A percentile compares a stretch with the other conserved stretches of the same genome.
phyloP scores from a whole-genome alignment of 2,797 vertebrate species.

The Mormyrops attenuatus region DNA sequence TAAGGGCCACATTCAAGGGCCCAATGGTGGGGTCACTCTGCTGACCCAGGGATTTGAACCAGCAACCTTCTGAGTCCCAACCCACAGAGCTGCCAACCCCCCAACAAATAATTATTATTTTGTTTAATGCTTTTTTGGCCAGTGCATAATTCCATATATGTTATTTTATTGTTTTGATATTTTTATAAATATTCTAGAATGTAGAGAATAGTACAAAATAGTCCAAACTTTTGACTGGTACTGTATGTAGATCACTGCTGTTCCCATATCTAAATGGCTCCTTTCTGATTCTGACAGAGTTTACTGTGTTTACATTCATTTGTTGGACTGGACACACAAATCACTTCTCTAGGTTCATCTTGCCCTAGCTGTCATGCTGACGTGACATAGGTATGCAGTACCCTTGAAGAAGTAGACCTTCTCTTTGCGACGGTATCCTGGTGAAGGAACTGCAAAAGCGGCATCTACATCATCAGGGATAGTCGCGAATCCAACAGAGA shows the following conservation, averaged over 20 bases:
- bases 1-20: neutral
- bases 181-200: neutral
- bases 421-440: constrained; percentile 68
- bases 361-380: neutral
- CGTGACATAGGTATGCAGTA: constrained; percentile 38
- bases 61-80: neutral
- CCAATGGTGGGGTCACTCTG: neutral
- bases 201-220: neutral
- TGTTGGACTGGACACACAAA: neutral
- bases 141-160: neutral
- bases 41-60: neutral
- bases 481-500: constrained; percentile 73
- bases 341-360: neutral
- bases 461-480: constrained; percentile 73
- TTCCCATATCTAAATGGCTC: neutral
- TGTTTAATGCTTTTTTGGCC: neutral
- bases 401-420: constrained; percentile 94
- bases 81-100: neutral
- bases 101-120: neutral
- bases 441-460: constrained; percentile 76
- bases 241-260: neutral
- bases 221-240: neutral
- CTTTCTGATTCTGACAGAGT: neutral
- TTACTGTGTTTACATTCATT: neutral
- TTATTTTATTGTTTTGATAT: neutral